These are phyloP conservation scores for Drosophila quinaria DNA, from an alignment of 2,888 invertebrate species.

Conservation along the genomic window DNA sequence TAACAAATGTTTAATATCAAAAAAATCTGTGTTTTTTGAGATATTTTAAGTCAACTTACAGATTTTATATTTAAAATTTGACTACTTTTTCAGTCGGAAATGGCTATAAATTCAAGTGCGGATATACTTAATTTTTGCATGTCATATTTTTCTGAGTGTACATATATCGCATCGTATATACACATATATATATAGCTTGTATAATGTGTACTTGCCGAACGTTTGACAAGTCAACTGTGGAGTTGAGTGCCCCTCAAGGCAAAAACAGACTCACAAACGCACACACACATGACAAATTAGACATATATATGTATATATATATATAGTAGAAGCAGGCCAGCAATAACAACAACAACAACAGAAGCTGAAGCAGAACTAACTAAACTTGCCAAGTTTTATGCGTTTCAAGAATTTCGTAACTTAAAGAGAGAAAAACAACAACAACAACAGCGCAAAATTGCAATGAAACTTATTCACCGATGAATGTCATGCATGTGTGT, in stretches of 20 bases:
- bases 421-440: slow-evolving; percentile 48
- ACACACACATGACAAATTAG: slow-evolving; percentile 18
- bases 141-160: too few species aligned
- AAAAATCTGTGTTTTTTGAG: too few species aligned
- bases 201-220: slow-evolving; percentile 47
- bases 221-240: slow-evolving; percentile 76
- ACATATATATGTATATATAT: background rate
- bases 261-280: slow-evolving; percentile 38
- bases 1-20: too few species aligned
- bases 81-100: too few species aligned
- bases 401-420: slow-evolving; percentile 76
- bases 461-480: slow-evolving; percentile 67
- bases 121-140: too few species aligned
- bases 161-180: slow-evolving; percentile 11
- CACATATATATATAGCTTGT: slow-evolving; percentile 8
- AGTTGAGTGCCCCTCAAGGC: slow-evolving; percentile 66
- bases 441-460: slow-evolving; percentile 50
- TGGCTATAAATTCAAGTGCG: too few species aligned
- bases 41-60: too few species aligned
- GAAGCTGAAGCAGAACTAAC: slow-evolving; percentile 66
- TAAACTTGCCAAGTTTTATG: slow-evolving; percentile 66
- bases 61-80: too few species aligned
- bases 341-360: slow-evolving; percentile 22
- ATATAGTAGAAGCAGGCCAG: slow-evolving; percentile 54
- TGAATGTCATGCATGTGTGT: slow-evolving; percentile 37